Percentiles rank a stretch among this genome's conserved stretches.
phyloP scores from a whole-genome alignment of 2,113 vertebrate genomes.

The Catharus fuscescens region DNA sequence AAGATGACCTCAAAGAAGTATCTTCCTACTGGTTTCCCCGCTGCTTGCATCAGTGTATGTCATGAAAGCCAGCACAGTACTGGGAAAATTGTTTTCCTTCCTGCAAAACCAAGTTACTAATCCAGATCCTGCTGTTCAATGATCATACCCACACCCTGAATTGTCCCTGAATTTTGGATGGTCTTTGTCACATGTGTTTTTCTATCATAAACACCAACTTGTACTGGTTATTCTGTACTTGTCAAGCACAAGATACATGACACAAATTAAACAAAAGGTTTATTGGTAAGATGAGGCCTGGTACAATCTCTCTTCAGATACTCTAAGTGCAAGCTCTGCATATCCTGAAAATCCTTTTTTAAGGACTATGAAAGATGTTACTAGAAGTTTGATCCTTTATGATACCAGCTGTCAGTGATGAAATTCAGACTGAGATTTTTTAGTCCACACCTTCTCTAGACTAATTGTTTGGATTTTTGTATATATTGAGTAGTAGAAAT shows the following conservation, averaged over 20 bases:
- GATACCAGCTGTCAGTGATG: neutral
- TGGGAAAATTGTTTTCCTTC: neutral
- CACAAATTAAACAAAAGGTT: neutral
- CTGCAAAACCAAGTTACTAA: neutral
- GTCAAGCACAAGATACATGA: neutral
- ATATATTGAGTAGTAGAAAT: neutral
- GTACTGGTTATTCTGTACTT: neutral
- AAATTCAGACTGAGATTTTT: neutral
- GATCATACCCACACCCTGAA: neutral
- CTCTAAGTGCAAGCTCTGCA: neutral
- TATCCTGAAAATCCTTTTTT: neutral
- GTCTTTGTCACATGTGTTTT: fast-evolving
- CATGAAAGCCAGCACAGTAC: neutral
- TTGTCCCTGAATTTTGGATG: neutral
- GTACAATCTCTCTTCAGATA: neutral
- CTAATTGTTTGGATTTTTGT: neutral
- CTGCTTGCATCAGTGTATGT: neutral
- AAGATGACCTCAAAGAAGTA: neutral
- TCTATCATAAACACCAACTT: neutral
- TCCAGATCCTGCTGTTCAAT: neutral
- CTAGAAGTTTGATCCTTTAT: neutral
- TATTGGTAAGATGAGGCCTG: neutral
- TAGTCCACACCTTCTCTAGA: neutral
- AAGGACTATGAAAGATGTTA: neutral
- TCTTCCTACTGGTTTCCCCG: neutral